Conservation (phyloP, 2,888 invertebrate species). For the Bellardia pandia region DNA sequence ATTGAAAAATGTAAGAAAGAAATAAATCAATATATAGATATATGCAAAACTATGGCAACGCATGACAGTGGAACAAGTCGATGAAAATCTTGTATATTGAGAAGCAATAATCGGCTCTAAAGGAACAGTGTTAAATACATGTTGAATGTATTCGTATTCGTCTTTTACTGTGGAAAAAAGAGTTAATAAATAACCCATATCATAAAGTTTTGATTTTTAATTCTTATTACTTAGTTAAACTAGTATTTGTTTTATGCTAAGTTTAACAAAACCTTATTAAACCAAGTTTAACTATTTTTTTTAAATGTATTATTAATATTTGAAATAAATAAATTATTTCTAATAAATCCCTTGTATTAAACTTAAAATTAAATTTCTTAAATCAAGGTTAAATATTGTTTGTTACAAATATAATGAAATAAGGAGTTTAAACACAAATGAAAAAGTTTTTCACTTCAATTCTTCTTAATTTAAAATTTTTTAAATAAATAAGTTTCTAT, state of each 20-base stretch:
- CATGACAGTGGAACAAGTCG: conserved; percentile 6
- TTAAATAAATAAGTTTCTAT: too few relatives aligned
- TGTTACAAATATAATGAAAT: too few relatives aligned
- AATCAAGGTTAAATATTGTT: too few relatives aligned
- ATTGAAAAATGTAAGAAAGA: conserved; percentile 27
- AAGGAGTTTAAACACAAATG: too few relatives aligned
- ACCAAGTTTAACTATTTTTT: background rate
- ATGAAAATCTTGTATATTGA: background rate
- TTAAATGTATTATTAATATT: background rate
- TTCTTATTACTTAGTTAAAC: background rate
- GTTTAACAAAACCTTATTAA: background rate
- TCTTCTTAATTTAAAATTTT: too few relatives aligned
- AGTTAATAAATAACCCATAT: background rate
- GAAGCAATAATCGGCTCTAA: too few relatives aligned
- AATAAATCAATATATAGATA: conserved; percentile 34
- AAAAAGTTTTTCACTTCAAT: too few relatives aligned
- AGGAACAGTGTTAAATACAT: too few relatives aligned
- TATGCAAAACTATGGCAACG: background rate
- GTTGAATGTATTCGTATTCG: too few relatives aligned
- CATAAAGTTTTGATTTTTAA: too few relatives aligned
- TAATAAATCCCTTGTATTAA: background rate
- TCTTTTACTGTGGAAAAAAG: too few relatives aligned
- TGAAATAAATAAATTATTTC: background rate
- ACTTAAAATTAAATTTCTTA: background rate
- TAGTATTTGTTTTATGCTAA: background rate